phyloP scores from a whole-genome alignment of 1,140 invertebrate genomes.

The Drosophila melanogaster region DNA sequence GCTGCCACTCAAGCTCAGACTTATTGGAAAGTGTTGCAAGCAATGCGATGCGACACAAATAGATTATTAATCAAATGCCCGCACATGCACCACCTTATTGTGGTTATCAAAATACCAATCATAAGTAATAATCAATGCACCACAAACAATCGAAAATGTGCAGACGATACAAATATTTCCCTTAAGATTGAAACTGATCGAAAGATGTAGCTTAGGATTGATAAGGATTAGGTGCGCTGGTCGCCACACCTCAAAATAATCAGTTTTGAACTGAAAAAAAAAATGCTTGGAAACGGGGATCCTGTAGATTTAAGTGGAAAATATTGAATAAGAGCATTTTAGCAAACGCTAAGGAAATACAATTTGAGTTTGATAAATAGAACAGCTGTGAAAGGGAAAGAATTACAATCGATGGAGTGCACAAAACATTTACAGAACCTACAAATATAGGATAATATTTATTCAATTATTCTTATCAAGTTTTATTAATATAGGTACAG shows the following conservation, averaged over 20 bases:
- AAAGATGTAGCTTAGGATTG: not conserved
- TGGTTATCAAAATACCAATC: conserved; percentile 34
- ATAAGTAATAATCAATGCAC: conserved; percentile 39
- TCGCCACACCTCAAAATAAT: conserved; percentile 37
- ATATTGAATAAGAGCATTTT: not conserved
- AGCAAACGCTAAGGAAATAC: not conserved
- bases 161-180: conserved; percentile 37
- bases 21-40: conserved; percentile 68
- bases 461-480: too few species aligned
- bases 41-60: conserved; percentile 57
- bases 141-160: not conserved
- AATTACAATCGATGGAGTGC: too few species aligned
- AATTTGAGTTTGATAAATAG: too few species aligned
- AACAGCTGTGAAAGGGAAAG: too few species aligned
- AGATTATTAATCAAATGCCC: conserved; percentile 71
- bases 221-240: conserved; percentile 61
- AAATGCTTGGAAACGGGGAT: conserved; percentile 28
- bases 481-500: too few species aligned
- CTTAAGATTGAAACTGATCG: conserved; percentile 53
- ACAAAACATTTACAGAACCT: too few species aligned
- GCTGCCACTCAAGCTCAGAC: conserved; percentile 3
- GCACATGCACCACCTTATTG: conserved; percentile 27
- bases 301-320: conserved; percentile 10
- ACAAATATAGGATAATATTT: too few species aligned
- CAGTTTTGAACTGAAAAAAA: conserved; percentile 39